Evolutionary conservation across 2,113 vertebrate species (phyloP).

Genomic region (Triplophysa rosa): DNA sequence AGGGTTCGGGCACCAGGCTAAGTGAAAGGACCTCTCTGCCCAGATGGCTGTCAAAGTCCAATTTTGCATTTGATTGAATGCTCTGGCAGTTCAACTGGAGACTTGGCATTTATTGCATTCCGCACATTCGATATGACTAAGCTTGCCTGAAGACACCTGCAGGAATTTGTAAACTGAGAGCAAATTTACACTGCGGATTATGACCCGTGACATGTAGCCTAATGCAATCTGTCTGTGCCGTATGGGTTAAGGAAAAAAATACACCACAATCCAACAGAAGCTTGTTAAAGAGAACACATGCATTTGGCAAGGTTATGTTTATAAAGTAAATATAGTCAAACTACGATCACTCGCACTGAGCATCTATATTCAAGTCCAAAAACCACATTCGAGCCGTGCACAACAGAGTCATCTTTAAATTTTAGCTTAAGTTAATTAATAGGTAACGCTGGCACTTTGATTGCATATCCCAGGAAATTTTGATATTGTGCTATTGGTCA

Average conservation of each 20-base stretch:
- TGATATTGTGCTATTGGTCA: constrained; percentile 21
- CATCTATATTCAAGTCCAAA: not conserved
- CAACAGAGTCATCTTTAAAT: constrained; percentile 5
- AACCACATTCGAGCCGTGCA: constrained; percentile 2
- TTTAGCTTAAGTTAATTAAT: constrained; percentile 44
- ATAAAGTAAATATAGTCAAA: constrained; percentile 18
- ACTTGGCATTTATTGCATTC: constrained; percentile 20
- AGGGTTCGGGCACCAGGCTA: constrained; percentile 28
- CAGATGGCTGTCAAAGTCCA: constrained; percentile 47
- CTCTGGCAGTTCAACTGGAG: constrained; percentile 25
- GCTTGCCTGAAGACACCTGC: constrained; percentile 28
- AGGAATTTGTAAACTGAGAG: constrained; percentile 16
- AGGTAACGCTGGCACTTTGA: constrained; percentile 28
- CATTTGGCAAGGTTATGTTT: constrained; percentile 14
- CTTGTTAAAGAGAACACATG: not conserved
- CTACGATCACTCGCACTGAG: not conserved
- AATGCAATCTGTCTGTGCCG: not conserved
- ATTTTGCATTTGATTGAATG: constrained; percentile 51
- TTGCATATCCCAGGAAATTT: constrained; percentile 18
- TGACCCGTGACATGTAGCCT: not conserved
- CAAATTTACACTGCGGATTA: not conserved
- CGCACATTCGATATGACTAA: constrained; percentile 13
- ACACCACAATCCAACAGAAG: not conserved
- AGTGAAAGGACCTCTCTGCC: constrained; percentile 23
- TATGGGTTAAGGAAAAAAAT: not conserved